Percentiles rank a stretch among this genome's conserved stretches.
phyloP scores from a whole-genome alignment of 2,113 vertebrate species.

The Nannospalax galili region DNA sequence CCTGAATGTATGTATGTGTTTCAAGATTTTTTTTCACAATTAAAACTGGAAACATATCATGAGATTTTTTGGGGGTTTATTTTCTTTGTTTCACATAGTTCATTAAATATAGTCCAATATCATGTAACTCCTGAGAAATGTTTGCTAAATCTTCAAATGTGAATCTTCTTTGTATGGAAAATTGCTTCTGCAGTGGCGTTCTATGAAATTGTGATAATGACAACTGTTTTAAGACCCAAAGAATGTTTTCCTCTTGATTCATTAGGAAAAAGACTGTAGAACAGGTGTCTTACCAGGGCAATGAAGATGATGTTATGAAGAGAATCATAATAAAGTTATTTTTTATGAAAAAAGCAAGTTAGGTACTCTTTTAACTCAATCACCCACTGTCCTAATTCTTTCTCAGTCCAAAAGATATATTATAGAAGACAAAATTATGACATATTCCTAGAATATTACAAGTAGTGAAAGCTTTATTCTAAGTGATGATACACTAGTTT shows the following conservation, averaged over 20 bases:
- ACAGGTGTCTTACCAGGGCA: conserved; percentile 59
- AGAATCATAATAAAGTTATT: conserved; percentile 66
- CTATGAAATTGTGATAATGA: conserved; percentile 59
- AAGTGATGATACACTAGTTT: conserved; percentile 27
- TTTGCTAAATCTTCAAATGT: conserved; percentile 64
- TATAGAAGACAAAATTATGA: conserved; percentile 55
- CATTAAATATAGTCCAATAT: conserved; percentile 64
- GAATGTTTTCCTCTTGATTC: conserved; percentile 67
- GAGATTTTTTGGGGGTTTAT: conserved; percentile 13
- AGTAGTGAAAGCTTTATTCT: conserved; percentile 60
- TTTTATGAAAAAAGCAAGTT: conserved; percentile 70
- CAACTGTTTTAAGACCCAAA: conserved; percentile 66
- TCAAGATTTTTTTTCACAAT: conserved; percentile 74
- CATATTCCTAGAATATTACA: conserved; percentile 30
- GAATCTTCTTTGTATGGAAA: conserved; percentile 66
- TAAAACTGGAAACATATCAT: conserved; percentile 78
- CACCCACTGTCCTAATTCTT: background rate
- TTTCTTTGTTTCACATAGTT: conserved; percentile 59
- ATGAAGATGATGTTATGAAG: conserved; percentile 46
- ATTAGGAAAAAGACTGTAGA: conserved; percentile 59
- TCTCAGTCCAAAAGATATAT: background rate
- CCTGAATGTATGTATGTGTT: conserved; percentile 74
- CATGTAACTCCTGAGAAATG: conserved; percentile 65
- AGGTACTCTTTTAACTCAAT: conserved; percentile 27
- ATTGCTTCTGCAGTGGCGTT: conserved; percentile 56